These are phyloP conservation scores for Rhagoletis zephyria DNA, from an alignment of 1,140 invertebrate genomes.

Conservation along the genomic window DNA sequence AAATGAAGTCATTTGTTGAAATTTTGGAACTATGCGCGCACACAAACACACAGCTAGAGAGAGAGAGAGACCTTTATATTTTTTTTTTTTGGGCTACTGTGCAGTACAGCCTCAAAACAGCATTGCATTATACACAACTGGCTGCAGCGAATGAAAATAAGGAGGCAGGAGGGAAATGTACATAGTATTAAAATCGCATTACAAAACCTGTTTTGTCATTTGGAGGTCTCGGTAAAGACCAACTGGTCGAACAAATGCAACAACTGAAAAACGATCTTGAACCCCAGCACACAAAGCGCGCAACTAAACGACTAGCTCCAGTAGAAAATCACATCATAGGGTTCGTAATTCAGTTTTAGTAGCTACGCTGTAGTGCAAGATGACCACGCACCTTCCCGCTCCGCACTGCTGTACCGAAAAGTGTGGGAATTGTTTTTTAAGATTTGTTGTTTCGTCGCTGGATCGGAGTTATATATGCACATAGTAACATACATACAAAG, in stretches of 20 bases:
- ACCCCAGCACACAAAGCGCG: background rate
- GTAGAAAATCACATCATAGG: background rate
- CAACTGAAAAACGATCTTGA: slow-evolving; percentile 18
- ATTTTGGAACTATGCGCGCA: slow-evolving; percentile 57
- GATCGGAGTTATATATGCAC: background rate
- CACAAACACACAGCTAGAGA: background rate
- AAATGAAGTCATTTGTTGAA: slow-evolving; percentile 70
- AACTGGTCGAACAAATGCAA: background rate
- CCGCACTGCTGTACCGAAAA: too few species aligned
- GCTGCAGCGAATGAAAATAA: background rate
- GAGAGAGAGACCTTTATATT: too few species aligned
- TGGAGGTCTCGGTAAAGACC: background rate
- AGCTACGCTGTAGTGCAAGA: background rate
- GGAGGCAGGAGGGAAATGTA: background rate
- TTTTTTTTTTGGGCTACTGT: background rate
- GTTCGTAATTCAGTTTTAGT: background rate
- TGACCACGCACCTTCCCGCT: background rate
- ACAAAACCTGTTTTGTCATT: slow-evolving; percentile 49
- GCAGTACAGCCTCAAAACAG: background rate
- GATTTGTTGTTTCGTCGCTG: background rate
- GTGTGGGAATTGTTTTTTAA: background rate
- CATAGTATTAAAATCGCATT: slow-evolving; percentile 23
- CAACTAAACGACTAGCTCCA: slow-evolving; percentile 22
- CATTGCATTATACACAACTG: slow-evolving; percentile 5
- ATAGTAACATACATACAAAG: too few species aligned